Evolutionary conservation across 2,888 invertebrate species (phyloP).

Genomic region (Sympetrum striolatum): DNA sequence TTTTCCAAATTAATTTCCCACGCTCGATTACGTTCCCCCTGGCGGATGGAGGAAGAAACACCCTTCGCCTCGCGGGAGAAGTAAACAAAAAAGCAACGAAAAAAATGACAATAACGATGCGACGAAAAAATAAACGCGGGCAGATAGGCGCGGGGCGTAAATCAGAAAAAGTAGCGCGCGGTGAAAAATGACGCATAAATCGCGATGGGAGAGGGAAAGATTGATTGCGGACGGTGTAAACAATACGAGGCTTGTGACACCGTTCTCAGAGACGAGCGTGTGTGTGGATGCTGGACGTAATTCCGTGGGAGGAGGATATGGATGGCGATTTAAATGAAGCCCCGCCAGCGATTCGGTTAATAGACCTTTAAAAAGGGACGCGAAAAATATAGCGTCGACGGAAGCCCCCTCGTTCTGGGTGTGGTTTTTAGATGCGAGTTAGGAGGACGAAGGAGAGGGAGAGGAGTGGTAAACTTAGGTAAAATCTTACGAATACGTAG

Average conservation of each 20-base stretch:
- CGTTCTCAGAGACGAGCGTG: neutral
- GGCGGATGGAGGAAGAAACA: neutral
- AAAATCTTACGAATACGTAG: too few relatives aligned
- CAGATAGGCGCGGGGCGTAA: neutral
- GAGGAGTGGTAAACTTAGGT: too few relatives aligned
- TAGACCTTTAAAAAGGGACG: neutral
- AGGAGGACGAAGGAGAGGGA: neutral
- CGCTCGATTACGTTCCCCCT: neutral
- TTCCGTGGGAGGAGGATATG: neutral
- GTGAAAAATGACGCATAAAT: slow-evolving; percentile 39
- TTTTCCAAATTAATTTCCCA: slow-evolving; percentile 18
- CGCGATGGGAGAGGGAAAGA: slow-evolving; percentile 8
- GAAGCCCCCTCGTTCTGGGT: neutral
- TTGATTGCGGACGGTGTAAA: slow-evolving; percentile 33
- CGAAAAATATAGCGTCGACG: neutral
- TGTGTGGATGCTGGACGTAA: neutral
- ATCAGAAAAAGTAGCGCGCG: neutral
- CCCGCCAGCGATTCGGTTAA: slow-evolving; percentile 13
- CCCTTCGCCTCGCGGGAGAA: neutral
- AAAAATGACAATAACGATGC: neutral
- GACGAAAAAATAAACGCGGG: neutral
- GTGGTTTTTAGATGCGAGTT: neutral
- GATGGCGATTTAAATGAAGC: slow-evolving; percentile 26
- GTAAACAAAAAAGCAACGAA: neutral
- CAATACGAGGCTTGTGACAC: slow-evolving; percentile 10